Evolutionary conservation across 2,888 invertebrate species (phyloP).

Genomic region (Pristionchus japonicus): DNA sequence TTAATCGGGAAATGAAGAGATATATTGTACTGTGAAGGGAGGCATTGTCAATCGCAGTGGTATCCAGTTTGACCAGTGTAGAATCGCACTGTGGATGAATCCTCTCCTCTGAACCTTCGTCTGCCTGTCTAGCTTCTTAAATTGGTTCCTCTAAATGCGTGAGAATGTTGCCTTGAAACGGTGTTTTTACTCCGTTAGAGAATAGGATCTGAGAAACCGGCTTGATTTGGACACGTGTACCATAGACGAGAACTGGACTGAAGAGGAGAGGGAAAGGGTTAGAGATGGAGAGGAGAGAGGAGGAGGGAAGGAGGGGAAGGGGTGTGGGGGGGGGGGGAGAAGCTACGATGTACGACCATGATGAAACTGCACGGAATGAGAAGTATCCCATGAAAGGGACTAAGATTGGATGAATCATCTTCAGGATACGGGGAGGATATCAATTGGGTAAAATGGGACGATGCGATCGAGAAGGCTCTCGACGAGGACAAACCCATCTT

Average conservation of each 20-base stretch:
- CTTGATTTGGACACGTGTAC: conserved; percentile 10
- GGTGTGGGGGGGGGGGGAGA: background rate
- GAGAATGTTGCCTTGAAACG: background rate
- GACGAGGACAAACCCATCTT: conserved; percentile 76
- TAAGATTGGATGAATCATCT: background rate
- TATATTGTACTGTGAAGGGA: too few relatives aligned
- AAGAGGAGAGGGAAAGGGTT: background rate
- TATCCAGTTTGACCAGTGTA: too few relatives aligned
- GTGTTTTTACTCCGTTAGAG: conserved; percentile 9
- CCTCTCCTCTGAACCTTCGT: too few relatives aligned
- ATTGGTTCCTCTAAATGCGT: too few relatives aligned
- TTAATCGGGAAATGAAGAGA: too few relatives aligned
- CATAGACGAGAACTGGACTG: background rate
- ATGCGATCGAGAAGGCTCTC: conserved; percentile 73
- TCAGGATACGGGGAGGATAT: conserved; percentile 74
- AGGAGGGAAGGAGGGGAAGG: too few relatives aligned
- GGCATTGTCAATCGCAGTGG: too few relatives aligned
- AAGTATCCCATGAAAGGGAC: background rate
- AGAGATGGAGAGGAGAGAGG: background rate
- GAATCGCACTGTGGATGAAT: too few relatives aligned
- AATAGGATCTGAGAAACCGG: background rate
- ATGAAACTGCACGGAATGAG: background rate
- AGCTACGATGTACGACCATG: background rate
- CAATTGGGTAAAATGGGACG: conserved; percentile 74
- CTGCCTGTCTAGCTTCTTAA: too few relatives aligned